phyloP scores from a whole-genome alignment of 2,113 vertebrate species.

The Illadopsis cleaveri region DNA sequence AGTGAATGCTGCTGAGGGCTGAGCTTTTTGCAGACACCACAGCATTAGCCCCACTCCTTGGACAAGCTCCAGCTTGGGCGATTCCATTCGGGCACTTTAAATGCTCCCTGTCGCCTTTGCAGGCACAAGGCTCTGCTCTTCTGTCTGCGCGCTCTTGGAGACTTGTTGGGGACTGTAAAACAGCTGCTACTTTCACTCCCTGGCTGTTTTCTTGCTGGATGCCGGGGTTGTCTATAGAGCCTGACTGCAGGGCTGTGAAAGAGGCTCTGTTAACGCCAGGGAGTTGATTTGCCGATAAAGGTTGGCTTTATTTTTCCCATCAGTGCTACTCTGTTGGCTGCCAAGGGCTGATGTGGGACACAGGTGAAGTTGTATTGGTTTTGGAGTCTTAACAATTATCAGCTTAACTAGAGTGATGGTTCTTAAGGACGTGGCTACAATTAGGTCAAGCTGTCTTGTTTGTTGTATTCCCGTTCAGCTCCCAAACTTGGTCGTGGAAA shows the following conservation, averaged over 20 bases:
- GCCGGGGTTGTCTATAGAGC: not conserved
- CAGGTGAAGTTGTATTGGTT: not conserved
- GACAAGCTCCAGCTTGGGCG: slow-evolving; percentile 1
- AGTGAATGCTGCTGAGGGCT: not conserved
- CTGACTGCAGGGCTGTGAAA: not conserved
- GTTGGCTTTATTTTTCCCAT: not conserved
- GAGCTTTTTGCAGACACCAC: not conserved
- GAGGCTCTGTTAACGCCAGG: not conserved
- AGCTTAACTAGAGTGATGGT: not conserved
- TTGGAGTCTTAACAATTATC: not conserved
- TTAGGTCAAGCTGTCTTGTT: slow-evolving; percentile 34
- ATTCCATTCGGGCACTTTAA: not conserved
- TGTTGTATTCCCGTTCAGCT: not conserved
- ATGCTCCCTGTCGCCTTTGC: not conserved
- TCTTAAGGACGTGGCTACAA: not conserved
- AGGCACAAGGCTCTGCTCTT: not conserved
- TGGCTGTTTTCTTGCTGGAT: slow-evolving; percentile 1
- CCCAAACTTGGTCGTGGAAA: not conserved
- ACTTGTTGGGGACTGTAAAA: not conserved
- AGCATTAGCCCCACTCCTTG: not conserved
- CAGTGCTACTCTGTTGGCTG: not conserved
- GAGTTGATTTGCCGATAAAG: not conserved
- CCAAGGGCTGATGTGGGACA: not conserved
- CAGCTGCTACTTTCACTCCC: slow-evolving; percentile 50
- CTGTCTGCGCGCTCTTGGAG: not conserved